Percentiles rank a stretch among this genome's conserved stretches.
Conservation (phyloP, 2,888 invertebrate genomes). For the Apotomis capreana region DNA sequence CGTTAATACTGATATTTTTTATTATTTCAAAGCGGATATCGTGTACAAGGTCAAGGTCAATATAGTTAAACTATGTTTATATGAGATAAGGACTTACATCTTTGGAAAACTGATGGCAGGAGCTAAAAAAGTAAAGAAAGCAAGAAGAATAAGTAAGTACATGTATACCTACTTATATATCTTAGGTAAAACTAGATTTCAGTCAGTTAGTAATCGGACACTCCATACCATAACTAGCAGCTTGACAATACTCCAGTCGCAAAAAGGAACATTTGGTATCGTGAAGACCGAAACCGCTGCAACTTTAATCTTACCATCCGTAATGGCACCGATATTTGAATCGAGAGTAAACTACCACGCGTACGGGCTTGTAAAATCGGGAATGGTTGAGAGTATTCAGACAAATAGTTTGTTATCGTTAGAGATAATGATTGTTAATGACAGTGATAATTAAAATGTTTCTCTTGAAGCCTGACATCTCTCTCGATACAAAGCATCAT, state of each 20-base stretch:
- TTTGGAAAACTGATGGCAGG: not conserved
- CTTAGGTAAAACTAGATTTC: not conserved
- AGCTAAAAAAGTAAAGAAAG: not conserved
- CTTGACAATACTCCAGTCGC: not conserved
- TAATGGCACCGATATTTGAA: conserved; percentile 6
- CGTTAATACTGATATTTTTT: not conserved
- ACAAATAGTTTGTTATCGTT: conserved; percentile 18
- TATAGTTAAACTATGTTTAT: not conserved
- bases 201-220: not conserved
- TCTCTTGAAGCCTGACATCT: conserved; percentile 8
- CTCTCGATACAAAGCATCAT: conserved; percentile 1
- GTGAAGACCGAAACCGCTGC: not conserved
- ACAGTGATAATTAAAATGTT: conserved; percentile 21
- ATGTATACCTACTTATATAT: not conserved
- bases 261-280: not conserved
- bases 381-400: not conserved
- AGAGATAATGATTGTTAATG: conserved; percentile 36
- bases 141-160: not conserved
- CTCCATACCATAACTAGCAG: not conserved
- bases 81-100: not conserved
- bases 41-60: conserved; percentile 10
- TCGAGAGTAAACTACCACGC: conserved; percentile 19
- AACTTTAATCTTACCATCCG: conserved; percentile 7
- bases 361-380: conserved; percentile 1
- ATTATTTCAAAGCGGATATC: conserved; percentile 7